phyloP scores from a whole-genome alignment of 2,113 vertebrate genomes.

The Platycercus adscitus region DNA sequence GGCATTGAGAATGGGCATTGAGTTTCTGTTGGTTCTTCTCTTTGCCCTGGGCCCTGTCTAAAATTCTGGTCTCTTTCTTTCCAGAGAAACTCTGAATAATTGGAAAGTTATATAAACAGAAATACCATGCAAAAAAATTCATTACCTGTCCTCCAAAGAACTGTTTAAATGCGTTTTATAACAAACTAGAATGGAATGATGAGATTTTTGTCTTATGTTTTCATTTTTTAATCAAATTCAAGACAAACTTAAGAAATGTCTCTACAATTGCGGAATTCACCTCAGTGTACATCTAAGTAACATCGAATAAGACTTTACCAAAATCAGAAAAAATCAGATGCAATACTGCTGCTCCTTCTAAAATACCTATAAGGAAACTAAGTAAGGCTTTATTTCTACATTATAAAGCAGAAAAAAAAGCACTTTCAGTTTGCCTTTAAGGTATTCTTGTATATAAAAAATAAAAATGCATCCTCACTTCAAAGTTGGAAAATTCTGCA shows the following conservation, averaged over 20 bases:
- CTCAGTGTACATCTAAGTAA: not conserved
- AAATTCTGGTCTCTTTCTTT: conserved; percentile 6
- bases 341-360: not conserved
- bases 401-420: not conserved
- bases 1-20: not conserved
- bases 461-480: conserved; percentile 22
- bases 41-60: not conserved
- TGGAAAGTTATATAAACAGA: not conserved
- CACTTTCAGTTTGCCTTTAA: conserved; percentile 16
- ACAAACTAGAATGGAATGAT: not conserved
- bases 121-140: not conserved
- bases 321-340: not conserved
- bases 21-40: not conserved
- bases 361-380: not conserved
- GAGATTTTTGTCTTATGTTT: not conserved
- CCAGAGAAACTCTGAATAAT: not conserved
- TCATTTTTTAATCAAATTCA: not conserved
- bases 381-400: not conserved
- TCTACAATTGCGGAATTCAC: not conserved
- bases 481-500: conserved; percentile 34
- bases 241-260: not conserved
- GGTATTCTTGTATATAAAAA: not conserved
- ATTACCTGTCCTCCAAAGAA: not conserved
- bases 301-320: not conserved
- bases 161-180: not conserved